A percentile compares a stretch with the other conserved stretches of the same genome.
Evolutionary conservation across 2,888 invertebrate species (phyloP).

Genomic region (Noctua janthe): DNA sequence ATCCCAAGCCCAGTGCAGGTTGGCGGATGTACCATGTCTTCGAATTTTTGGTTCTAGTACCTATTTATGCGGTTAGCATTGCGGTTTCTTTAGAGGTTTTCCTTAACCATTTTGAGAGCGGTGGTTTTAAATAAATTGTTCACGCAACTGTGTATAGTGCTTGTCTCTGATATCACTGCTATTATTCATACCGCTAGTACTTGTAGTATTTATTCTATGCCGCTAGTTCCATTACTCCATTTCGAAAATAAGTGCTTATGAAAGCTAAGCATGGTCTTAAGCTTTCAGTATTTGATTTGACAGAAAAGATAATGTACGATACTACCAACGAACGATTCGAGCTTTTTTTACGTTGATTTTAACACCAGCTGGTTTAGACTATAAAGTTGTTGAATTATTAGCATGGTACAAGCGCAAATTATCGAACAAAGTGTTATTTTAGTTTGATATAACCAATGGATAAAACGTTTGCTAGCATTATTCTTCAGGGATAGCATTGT

Average conservation of each 20-base stretch:
- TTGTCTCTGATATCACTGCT: background rate
- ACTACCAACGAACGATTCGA: background rate
- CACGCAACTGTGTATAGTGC: background rate
- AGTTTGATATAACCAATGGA: background rate
- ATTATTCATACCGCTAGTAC: background rate
- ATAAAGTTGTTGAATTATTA: conserved; percentile 8
- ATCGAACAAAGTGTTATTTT: background rate
- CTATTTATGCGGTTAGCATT: too few relatives aligned
- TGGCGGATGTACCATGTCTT: background rate
- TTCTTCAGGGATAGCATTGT: background rate
- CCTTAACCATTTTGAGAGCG: background rate
- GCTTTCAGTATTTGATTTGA: background rate
- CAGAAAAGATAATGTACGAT: background rate
- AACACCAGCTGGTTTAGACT: background rate
- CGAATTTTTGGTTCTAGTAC: background rate
- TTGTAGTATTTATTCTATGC: too few relatives aligned
- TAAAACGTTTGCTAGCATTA: background rate
- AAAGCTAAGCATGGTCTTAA: background rate
- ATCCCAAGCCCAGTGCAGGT: background rate
- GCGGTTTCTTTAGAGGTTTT: background rate
- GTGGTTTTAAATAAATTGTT: background rate
- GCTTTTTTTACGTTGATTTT: background rate
- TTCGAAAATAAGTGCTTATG: background rate
- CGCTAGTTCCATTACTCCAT: background rate
- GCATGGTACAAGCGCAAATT: background rate